Evolutionary conservation across 2,888 invertebrate species (phyloP).

Genomic region (Mythimna ferrago): DNA sequence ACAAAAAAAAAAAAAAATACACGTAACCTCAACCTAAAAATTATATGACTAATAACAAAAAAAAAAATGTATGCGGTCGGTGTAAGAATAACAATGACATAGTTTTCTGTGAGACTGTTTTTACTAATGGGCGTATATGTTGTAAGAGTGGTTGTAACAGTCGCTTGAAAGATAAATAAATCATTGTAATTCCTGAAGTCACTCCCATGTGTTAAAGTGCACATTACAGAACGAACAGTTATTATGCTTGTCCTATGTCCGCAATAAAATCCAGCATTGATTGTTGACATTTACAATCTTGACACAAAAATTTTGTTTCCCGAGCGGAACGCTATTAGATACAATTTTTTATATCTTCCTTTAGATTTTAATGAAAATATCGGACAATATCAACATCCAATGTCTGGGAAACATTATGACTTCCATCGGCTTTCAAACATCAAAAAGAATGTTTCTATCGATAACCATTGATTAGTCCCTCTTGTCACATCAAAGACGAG

Average conservation of each 20-base stretch:
- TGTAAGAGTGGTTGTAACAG: constrained; percentile 37
- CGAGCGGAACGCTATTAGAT: constrained; percentile 12
- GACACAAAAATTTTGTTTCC: constrained; percentile 43
- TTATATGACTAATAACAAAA: not conserved
- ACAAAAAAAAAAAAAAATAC: not conserved
- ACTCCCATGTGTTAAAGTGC: constrained; percentile 39
- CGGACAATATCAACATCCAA: constrained; percentile 32
- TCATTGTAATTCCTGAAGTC: constrained; percentile 43
- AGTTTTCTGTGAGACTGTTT: not conserved
- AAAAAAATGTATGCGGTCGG: too few relatives aligned
- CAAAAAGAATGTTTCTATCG: constrained; percentile 81
- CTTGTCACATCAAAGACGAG: constrained; percentile 88
- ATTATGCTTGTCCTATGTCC: constrained; percentile 40
- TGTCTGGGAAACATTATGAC: constrained; percentile 55
- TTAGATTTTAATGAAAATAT: constrained; percentile 54
- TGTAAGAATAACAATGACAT: not conserved
- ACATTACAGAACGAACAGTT: constrained; percentile 42
- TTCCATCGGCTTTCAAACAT: constrained; percentile 68
- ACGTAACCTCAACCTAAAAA: not conserved
- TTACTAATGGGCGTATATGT: constrained; percentile 13
- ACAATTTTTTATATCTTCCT: constrained; percentile 33
- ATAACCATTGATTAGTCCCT: constrained; percentile 85
- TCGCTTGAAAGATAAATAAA: constrained; percentile 45
- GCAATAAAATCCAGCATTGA: constrained; percentile 60
- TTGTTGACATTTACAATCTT: constrained; percentile 49